Conservation (phyloP, 2,888 invertebrate species). For the Palloptera scutellata region DNA sequence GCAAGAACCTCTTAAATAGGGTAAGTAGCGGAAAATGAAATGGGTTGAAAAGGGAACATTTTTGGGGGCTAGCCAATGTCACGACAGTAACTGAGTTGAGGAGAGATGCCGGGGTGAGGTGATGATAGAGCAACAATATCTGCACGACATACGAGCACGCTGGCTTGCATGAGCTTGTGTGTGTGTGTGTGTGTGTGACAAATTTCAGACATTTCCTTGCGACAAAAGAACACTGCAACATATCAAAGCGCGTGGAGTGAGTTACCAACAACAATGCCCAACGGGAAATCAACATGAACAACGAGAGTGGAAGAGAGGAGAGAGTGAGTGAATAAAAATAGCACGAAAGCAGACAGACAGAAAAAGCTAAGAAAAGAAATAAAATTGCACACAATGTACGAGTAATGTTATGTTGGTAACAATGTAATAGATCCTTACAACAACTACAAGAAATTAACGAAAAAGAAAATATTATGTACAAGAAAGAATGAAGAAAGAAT, state of each 20-base stretch:
- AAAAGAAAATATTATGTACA: neutral
- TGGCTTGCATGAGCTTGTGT: slow-evolving; percentile 1
- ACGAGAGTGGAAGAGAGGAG: neutral
- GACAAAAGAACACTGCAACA: neutral
- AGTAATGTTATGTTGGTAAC: slow-evolving; percentile 8
- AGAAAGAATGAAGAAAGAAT: too few species aligned
- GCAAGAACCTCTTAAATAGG: slow-evolving; percentile 4
- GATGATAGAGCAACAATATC: neutral
- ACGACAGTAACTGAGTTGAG: too few species aligned
- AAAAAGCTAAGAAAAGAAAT: neutral
- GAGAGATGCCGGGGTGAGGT: neutral
- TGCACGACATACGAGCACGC: slow-evolving; percentile 4
- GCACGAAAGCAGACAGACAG: neutral
- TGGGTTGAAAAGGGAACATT: neutral
- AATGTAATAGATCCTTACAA: neutral
- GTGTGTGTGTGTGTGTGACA: slow-evolving; percentile 13
- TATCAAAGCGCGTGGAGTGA: too few species aligned
- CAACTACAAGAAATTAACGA: neutral
- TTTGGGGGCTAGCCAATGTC: neutral
- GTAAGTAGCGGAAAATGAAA: slow-evolving; percentile 39
- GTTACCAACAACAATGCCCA: too few species aligned
- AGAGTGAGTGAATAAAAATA: neutral
- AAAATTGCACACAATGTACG: neutral
- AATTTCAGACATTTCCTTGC: slow-evolving; percentile 24
- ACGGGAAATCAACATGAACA: too few species aligned